phyloP scores from a whole-genome alignment of 2,888 invertebrate genomes.

The Anagyrus pseudococci region DNA sequence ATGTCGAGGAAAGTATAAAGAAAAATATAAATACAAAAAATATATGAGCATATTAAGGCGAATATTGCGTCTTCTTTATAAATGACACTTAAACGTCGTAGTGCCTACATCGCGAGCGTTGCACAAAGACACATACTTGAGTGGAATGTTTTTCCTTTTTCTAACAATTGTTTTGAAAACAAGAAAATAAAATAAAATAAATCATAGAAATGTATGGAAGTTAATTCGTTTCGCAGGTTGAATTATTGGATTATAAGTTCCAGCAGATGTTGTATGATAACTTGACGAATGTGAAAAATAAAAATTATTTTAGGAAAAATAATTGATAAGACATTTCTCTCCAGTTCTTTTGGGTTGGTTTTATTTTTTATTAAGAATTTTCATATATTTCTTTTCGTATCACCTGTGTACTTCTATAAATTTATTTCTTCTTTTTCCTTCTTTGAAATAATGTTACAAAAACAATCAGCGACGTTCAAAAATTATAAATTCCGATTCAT shows the following conservation, averaged over 20 bases:
- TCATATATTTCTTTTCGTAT: conserved; percentile 7
- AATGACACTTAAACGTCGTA: conserved; percentile 38
- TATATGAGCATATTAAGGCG: conserved; percentile 7
- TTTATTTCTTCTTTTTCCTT: conserved; percentile 10
- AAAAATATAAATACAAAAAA: conserved; percentile 22
- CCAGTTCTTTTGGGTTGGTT: conserved; percentile 19
- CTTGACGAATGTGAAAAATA: conserved; percentile 24
- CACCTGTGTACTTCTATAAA: conserved; percentile 10
- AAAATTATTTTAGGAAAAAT: conserved; percentile 39
- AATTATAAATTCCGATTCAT: conserved; percentile 15
- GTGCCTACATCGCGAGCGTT: conserved; percentile 36
- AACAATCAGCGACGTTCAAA: conserved; percentile 2
- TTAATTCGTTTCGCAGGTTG: conserved; percentile 8
- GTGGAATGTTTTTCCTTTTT: conserved; percentile 8
- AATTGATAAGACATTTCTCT: conserved; percentile 12
- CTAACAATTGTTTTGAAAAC: conserved; percentile 13
- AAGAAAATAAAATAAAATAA: too few relatives aligned
- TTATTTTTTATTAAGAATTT: conserved; percentile 13
- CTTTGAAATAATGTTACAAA: conserved; percentile 17
- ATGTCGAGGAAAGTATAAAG: conserved; percentile 38
- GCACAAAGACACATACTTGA: conserved; percentile 24
- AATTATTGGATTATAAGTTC: conserved; percentile 10
- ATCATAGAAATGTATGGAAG: conserved; percentile 17
- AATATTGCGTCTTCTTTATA: conserved; percentile 31
- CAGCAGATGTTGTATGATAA: conserved; percentile 28